These are phyloP conservation scores for Drosophila heteroneura DNA, from an alignment of 2,888 invertebrate genomes.

Conservation along the genomic window DNA sequence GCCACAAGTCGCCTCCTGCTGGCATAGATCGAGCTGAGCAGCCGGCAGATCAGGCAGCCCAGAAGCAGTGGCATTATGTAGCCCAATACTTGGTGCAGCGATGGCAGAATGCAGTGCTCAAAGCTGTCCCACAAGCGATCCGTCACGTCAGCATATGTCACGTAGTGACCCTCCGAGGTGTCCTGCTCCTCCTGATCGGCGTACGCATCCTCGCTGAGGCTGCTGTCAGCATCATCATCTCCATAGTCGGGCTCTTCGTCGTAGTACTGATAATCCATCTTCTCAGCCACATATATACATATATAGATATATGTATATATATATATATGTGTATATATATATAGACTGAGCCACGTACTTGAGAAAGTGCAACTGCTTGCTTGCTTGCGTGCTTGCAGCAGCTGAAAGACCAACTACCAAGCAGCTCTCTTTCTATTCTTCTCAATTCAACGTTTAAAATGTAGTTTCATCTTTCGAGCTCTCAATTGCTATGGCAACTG, in stretches of 20 bases:
- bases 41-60: constrained; percentile 52
- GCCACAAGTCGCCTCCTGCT: background rate
- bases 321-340: background rate
- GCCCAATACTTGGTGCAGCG: constrained; percentile 52
- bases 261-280: constrained; percentile 69
- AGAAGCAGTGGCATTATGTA: constrained; percentile 60
- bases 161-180: background rate
- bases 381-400: background rate
- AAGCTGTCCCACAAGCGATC: constrained; percentile 42
- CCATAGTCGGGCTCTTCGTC: constrained; percentile 60
- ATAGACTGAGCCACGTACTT: constrained; percentile 19
- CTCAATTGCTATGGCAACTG: background rate
- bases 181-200: constrained; percentile 8
- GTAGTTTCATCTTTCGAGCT: constrained; percentile 28
- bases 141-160: background rate
- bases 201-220: constrained; percentile 26
- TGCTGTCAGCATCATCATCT: constrained; percentile 50
- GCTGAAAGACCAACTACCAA: constrained; percentile 1
- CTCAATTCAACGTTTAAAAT: constrained; percentile 18
- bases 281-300: background rate
- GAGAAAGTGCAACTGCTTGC: background rate
- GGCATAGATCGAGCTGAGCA: constrained; percentile 43
- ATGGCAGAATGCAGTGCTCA: constrained; percentile 56
- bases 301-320: background rate
- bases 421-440: background rate